Base-by-base conservation (phyloP, 2,113 vertebrate genomes). In the Charina bottae region DNA sequence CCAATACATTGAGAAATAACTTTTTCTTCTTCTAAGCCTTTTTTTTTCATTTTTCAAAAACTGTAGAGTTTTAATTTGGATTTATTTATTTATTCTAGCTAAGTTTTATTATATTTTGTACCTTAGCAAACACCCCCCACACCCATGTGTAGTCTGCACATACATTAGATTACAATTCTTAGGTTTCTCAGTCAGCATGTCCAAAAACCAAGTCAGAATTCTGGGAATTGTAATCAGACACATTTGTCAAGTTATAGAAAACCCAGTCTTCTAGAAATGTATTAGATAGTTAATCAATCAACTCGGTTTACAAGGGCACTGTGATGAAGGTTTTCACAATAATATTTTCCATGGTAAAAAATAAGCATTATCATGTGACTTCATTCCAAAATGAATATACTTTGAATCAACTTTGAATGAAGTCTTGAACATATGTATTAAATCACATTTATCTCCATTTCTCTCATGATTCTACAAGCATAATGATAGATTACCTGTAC, bases 391-490 rank as follows among this genome's bases (percentile, higher is more conserved):
- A 28, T 54, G 24, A 54, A 49, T 85, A 6, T 6, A 53, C 83
- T 54, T 28, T 53, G 13, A 83, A 13, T 84, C 4, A 21, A 0
- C 26, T 84, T 60, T 84, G 17, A 60, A 37, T 55, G 9, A 53
- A 86, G 13, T 4, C 49, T 68, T 68, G n/a, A 68, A 68, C 26
- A 89, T 19, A 2, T 72, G 17, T 12, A 33, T 17, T n/a, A 8
- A 86, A 55, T 91, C 49, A 55, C 0, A 2, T 1, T 0, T 11
- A 37, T 23, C 15, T 4, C 89, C 4, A 58, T 37, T 72, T 72
- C 64, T 0, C 7, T 19, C 0, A 1, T 24, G 85, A 1, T 0
- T 58, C n/a, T 58, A 62, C 19, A 83, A 60, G 19, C n/a, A 1
- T 88, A 83, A 19, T 37, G 19, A 26, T 56, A 8, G 60, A 56